These are phyloP conservation scores for Charina bottae DNA, from an alignment of 2,113 vertebrate genomes.

Conservation along the genomic window DNA sequence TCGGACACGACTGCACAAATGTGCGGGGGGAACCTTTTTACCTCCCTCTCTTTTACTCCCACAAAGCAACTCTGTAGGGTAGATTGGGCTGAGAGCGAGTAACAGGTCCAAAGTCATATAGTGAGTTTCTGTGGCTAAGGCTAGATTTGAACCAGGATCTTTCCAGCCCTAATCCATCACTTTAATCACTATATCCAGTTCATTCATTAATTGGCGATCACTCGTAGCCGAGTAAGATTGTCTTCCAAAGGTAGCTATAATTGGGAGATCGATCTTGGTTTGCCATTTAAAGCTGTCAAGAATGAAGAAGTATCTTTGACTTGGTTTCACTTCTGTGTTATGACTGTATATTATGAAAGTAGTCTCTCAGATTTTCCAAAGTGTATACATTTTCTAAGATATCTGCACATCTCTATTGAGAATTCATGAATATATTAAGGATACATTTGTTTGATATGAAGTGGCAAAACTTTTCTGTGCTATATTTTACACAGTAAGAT, in stretches of 20 bases:
- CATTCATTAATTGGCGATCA: too few species aligned
- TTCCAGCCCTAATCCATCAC: background rate
- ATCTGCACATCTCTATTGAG: background rate
- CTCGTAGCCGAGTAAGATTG: too few species aligned
- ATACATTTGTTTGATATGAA: background rate
- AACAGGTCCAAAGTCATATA: background rate
- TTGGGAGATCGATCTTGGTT: background rate
- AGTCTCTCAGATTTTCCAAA: background rate
- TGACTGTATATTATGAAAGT: background rate
- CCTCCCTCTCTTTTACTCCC: background rate
- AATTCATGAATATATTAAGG: background rate
- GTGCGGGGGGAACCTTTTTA: too few species aligned
- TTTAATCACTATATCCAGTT: background rate
- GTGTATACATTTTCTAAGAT: background rate
- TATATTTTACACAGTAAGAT: background rate
- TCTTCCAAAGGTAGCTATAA: too few species aligned
- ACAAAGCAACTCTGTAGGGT: background rate
- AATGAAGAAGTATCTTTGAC: background rate
- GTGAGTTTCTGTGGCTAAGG: background rate
- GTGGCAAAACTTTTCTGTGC: background rate
- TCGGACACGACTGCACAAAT: too few species aligned
- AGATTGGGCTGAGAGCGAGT: background rate
- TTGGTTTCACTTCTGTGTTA: background rate
- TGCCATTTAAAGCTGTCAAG: background rate
- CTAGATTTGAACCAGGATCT: background rate